Evolutionary conservation across 2,888 invertebrate genomes (phyloP).

Genomic region (Pantelozetes paolii): DNA sequence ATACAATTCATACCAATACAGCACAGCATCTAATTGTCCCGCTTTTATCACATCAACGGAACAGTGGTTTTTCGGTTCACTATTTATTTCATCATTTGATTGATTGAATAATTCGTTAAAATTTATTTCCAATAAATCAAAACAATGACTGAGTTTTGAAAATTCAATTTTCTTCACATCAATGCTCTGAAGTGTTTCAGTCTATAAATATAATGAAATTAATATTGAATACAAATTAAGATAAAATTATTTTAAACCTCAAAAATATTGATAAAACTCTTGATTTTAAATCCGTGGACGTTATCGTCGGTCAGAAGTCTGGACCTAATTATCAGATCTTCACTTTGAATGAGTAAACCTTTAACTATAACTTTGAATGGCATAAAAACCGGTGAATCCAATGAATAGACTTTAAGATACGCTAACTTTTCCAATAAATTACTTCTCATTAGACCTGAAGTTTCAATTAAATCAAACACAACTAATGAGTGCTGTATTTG

Average conservation of each 20-base stretch:
- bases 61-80: not conserved
- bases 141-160: not conserved
- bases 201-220: not conserved
- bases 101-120: not conserved
- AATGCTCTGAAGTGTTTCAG: not conserved
- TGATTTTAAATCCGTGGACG: constrained; percentile 11
- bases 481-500: not conserved
- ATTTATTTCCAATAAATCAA: not conserved
- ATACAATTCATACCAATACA: constrained; percentile 23
- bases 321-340: constrained; percentile 5
- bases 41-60: not conserved
- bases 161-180: not conserved
- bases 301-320: not conserved
- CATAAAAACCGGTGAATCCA: not conserved
- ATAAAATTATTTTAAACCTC: not conserved
- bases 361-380: constrained; percentile 13
- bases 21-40: not conserved
- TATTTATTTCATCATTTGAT: not conserved
- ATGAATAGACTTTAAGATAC: constrained; percentile 1
- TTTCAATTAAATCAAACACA: not conserved
- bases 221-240: not conserved
- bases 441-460: constrained; percentile 21
- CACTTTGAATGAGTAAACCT: constrained; percentile 10
- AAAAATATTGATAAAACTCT: constrained; percentile 13
- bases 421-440: constrained; percentile 19